phyloP scores from a whole-genome alignment of 53 echinoderm and acorn worm genomes.

The Stichopus horrens region DNA sequence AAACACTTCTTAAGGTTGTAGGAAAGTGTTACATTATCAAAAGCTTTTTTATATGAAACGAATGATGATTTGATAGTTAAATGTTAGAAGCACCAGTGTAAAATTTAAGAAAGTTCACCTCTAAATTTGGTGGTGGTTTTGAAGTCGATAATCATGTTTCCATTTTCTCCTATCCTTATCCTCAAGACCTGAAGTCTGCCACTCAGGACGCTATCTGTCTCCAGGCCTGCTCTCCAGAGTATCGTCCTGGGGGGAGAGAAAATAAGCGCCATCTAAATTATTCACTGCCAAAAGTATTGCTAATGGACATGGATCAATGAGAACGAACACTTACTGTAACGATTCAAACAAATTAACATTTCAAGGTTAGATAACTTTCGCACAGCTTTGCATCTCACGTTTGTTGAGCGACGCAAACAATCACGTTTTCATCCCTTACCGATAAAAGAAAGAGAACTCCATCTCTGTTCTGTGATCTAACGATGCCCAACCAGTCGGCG shows the following conservation, averaged over 20 bases:
- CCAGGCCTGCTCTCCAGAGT: slow-evolving; percentile 92
- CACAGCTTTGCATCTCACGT: too few species aligned
- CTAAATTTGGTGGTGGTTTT: slow-evolving; percentile 96
- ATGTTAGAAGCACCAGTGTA: too few species aligned
- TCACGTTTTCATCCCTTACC: slow-evolving; percentile 51
- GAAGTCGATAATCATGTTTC: slow-evolving; percentile 96
- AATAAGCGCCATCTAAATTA: not conserved
- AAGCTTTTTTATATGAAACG: too few species aligned
- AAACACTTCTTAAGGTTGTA: too few species aligned
- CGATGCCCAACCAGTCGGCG: slow-evolving; percentile 96
- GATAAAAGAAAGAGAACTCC: slow-evolving; percentile 99
- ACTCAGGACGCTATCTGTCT: slow-evolving; percentile 93
- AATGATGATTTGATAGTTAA: too few species aligned
- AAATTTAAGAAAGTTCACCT: slow-evolving; percentile 58
- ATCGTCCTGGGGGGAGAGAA: slow-evolving; percentile 69
- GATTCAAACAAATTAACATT: too few species aligned
- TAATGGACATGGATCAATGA: not conserved
- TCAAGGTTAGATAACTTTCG: too few species aligned
- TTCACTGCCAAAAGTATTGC: too few species aligned
- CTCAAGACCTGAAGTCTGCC: slow-evolving; percentile 84
- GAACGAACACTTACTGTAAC: not conserved
- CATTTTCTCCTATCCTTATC: slow-evolving; percentile 83
- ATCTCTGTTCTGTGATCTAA: slow-evolving; percentile 96
- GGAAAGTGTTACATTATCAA: too few species aligned
- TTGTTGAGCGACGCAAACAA: too few species aligned